Base-by-base conservation (phyloP, 2,888 invertebrate genomes). In the Alcis repandata region DNA sequence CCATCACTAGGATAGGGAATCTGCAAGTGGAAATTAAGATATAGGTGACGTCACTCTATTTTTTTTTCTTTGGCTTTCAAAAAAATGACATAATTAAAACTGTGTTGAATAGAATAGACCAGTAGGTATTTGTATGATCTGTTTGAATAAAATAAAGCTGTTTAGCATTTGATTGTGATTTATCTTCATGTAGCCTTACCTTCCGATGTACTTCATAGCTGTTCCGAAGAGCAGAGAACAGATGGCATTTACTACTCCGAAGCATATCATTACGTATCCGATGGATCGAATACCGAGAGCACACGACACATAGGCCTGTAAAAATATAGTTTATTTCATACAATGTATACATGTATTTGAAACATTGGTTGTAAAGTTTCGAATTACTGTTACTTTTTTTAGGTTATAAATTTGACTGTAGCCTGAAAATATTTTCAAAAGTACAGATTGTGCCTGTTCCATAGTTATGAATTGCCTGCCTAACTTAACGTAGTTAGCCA, bases 261-360 rank as follows among this genome's bases (percentile, higher is more conserved):
- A 99, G 85, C 98, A 98, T 80, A 99, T 98, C 98, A 99, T 98
- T 52, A 99, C 98, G 91, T 98, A 98, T 57, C 99, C 99, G 56
- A 99, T 98, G 79, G 97, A 97, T 75, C 97, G 96, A 56, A 99
- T 97, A 32, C 99, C 98, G 80, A 98, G 91, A 0, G 98, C 97
- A 85, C 98, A 98, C 1, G 97, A 96, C n/a, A 97, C 96, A 88
- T 96, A 97, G 0, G 97, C 97, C 96, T 96, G 90, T 3, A 91
- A 92, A 68, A 62, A n/a, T 6, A 41, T 13, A 4, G 6, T n/a
- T 1, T n/a, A 22, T 3, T 43, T 20, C 2, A 43, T 43, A 19
- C 11, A 43, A 19, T 2, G 4, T 4, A 10, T 36, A 13, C 10
- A 1, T 10, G 13, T 2, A 36, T 36, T 13, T 36, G 3, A 1